Evolutionary conservation across 2,113 vertebrate species (phyloP), one percentile per base, ranked within the genome.

Genomic region (Ifrita kowaldi): DNA sequence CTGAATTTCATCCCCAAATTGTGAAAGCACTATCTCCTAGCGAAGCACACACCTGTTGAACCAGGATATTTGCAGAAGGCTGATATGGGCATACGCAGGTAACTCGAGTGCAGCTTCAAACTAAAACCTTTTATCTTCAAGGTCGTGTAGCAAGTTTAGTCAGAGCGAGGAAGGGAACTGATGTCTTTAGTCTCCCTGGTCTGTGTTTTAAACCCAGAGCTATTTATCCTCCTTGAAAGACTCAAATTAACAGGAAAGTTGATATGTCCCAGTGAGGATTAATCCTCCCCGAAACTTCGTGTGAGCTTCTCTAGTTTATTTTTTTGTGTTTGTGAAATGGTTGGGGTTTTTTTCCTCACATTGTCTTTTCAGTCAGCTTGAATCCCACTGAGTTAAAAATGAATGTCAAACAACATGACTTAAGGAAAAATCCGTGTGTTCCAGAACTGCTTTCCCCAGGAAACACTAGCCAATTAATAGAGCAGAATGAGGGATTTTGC

Each of bases 381-480:
- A 26, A 93, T 76, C 90, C 71, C 42, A 44, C 33, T 60, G 76
- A 92, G 44, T 78, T 92, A 88, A 93, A 90, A 92, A 92, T 78
- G 77, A 93, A 92, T 81, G 46, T 75, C 85, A 84, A 88, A 74
- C 64, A 81, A 41, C 56, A 80, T 16, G 83, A 89, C 63, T 94
- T 78, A 49, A 63, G 93, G 56, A 74, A 87, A 89, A 88, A 76
- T 55, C 27, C 2, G 0, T 47, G 64, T 90, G 41, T 49, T 86
- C 73, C 82, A 74, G 56, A 84, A 19, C 19, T 89, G 39, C 64
- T 89, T 90, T 89, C 85, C 92, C 73, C 41, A 87, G 93, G 84
- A 96, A 90, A 57, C 69, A 62, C 52, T 57, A 68, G 73, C 50
- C 73, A 92, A 96, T 96, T 97, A 93, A 94, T 95, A 89, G 84